Evolutionary conservation across 2,888 invertebrate genomes (phyloP).

Genomic region (Andrena trimmerana): DNA sequence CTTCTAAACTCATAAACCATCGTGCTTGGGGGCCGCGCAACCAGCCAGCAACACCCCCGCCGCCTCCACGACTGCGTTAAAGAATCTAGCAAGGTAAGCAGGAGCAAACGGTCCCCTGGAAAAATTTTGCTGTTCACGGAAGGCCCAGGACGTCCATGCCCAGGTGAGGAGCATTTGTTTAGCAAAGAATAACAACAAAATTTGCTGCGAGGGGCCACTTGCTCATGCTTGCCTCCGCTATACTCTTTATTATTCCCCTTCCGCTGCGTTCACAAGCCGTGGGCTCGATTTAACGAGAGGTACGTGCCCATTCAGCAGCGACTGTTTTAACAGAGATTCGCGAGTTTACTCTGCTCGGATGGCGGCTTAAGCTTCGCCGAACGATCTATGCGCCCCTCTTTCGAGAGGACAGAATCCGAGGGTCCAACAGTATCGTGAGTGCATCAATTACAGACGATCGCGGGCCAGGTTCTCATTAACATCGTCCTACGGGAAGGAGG

Average conservation of each 20-base stretch:
- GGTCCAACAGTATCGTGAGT: constrained; percentile 31
- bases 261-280: constrained; percentile 16
- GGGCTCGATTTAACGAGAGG: constrained; percentile 32
- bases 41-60: neutral
- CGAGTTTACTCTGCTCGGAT: constrained; percentile 6
- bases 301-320: constrained; percentile 31
- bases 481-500: constrained; percentile 25
- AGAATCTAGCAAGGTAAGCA: neutral
- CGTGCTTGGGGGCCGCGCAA: constrained; percentile 19
- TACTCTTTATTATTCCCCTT: constrained; percentile 50
- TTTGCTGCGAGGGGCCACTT: too few species aligned
- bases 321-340: constrained; percentile 11
- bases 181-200: too few species aligned
- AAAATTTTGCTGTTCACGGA: too few species aligned
- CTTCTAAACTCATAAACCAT: constrained; percentile 60
- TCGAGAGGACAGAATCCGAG: neutral
- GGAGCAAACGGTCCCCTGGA: too few species aligned
- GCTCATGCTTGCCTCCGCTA: too few species aligned
- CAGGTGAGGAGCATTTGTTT: too few species aligned
- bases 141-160: too few species aligned
- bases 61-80: constrained; percentile 14
- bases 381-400: neutral
- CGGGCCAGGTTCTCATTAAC: constrained; percentile 51
- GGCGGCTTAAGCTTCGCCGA: neutral
- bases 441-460: constrained; percentile 50